Evolutionary conservation across 2,113 vertebrate genomes (phyloP), one percentile per base, ranked within the genome.

Genomic region (Chlorodrepanis virens): DNA sequence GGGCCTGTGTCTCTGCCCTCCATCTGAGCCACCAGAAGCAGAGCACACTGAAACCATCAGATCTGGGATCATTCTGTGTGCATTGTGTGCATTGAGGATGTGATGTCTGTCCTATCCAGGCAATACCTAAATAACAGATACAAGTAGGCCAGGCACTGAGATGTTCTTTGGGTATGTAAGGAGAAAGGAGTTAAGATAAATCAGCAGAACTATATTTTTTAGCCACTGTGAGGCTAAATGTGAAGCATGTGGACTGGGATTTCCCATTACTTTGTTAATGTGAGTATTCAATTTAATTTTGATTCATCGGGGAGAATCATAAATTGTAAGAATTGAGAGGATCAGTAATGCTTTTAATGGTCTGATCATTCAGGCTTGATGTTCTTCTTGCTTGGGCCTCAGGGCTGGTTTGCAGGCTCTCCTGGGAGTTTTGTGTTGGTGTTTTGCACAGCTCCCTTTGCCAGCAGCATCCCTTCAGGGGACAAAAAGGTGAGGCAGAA

Each of bases 221-320:
- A 83, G 45, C 40, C 53, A 16, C 37, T 10, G 15, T 53, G 20
- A 87, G 29, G 76, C 52, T 90, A 93, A 94, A 84, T 72, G 57
- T 57, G 86, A 96, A 83, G 45, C 33, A 50, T 74, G 49, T 54
- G 42, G 69, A 74, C 45, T 44, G 84, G 53, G 74, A 91, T 93
- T 96, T 87, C 84, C 61, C 47, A 69, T 93, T 83, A 50, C 54
- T 70, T 79, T 82, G 78, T 91, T 91, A 76, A 76, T 83, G 35
- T 65, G 69, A 84, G 50, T 25, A 29, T 95, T 84, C 56, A 76
- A 64, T 92, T 94, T 87, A 83, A 93, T 94, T 96, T 91, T 1
- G 4, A 47, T 85, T 87, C 71, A 89, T 54, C 28, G 69, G 87
- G 82, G 89, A 76, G 74, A 85, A 74, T 80, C 47, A 60, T 56